Evolutionary conservation across 1,140 invertebrate genomes (phyloP), one percentile per base, ranked within the genome.

Genomic region (Hyles euphorbiae): DNA sequence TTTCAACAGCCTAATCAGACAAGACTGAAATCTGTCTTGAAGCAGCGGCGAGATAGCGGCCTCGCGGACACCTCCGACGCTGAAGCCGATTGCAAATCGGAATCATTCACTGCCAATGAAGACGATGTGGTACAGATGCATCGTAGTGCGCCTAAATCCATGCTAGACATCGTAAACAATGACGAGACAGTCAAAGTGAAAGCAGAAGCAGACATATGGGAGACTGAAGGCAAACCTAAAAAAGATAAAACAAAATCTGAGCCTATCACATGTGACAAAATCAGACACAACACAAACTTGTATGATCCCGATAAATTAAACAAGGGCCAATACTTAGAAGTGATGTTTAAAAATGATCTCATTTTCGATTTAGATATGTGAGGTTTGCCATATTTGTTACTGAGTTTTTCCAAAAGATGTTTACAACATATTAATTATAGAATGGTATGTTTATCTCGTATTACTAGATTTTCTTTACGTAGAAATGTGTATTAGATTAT

Each of bases 281-380:
- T 88, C 52, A 78, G 87, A 76, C 84, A 89, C 67, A 83, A 77
- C 40, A 81, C 81, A 6, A 56, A 81, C 53, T 65, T 87, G 45
- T 89, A 89, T 52, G 72, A 89, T 53, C 87, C 87, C 3, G 77
- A 87, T 11, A 86, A 81, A 47, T 74, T 87, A 60, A 86, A 87
- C 66, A 88, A 89, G 57, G 89, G 89, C 32, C 74, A 87, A 69
- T 89, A 90, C 54, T 68, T 76, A 66, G 89, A 90, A 73, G 80
- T 90, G 34, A 78, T 70, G 60, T 90, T 90, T 66, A 90, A 89
- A 74, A 90, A 89, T 65, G 89, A 90, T 84, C 87, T 90, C 77
- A 89, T 90, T 74, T 90, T 90, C 70, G 88, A 90, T 79, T 83
- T 90, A 62, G 89, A 90, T 65, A 90, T 90, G 87, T 90, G 76